These are phyloP conservation scores for Aurelia sp. DNA, from an alignment of 30 jellyfish, hydroid and myxozoan genomes.

Conservation along the genomic window DNA sequence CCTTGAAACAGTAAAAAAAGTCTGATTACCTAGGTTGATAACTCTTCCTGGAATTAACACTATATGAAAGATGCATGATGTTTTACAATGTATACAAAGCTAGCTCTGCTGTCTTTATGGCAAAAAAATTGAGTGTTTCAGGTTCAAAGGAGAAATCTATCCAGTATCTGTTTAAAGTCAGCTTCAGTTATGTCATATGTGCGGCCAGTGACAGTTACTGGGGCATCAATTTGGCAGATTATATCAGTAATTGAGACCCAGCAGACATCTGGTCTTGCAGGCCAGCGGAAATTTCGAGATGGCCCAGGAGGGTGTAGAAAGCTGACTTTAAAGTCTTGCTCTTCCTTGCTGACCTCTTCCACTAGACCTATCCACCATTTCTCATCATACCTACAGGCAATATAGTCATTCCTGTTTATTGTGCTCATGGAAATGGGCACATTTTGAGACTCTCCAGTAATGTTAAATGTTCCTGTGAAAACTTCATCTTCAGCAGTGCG, in stretches of 20 bases:
- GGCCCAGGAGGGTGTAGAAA: constrained; percentile 74
- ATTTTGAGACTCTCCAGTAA: neutral
- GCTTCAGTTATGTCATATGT: constrained; percentile 9
- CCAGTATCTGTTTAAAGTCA: constrained; percentile 1
- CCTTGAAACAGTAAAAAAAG: too few species aligned
- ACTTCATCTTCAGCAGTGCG: constrained; percentile 5
- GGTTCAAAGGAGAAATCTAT: neutral
- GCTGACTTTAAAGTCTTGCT: constrained; percentile 30
- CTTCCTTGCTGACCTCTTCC: constrained; percentile 23
- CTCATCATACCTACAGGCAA: constrained; percentile 22
- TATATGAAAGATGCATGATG: too few species aligned
- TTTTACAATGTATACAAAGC: too few species aligned
- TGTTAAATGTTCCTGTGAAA: neutral
- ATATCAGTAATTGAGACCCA: constrained; percentile 47
- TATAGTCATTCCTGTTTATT: neutral
- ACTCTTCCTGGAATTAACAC: too few species aligned
- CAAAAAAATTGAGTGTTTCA: neutral
- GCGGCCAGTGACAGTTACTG: constrained; percentile 28
- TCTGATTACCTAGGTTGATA: too few species aligned
- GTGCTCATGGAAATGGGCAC: neutral
- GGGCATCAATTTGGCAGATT: constrained; percentile 6
- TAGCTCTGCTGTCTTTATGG: neutral
- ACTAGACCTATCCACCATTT: constrained; percentile 40
- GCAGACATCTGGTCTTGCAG: constrained; percentile 32
- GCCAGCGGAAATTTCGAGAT: constrained; percentile 49